Evolutionary conservation across 2,888 invertebrate genomes (phyloP).

Genomic region (Ceriagrion tenellum): DNA sequence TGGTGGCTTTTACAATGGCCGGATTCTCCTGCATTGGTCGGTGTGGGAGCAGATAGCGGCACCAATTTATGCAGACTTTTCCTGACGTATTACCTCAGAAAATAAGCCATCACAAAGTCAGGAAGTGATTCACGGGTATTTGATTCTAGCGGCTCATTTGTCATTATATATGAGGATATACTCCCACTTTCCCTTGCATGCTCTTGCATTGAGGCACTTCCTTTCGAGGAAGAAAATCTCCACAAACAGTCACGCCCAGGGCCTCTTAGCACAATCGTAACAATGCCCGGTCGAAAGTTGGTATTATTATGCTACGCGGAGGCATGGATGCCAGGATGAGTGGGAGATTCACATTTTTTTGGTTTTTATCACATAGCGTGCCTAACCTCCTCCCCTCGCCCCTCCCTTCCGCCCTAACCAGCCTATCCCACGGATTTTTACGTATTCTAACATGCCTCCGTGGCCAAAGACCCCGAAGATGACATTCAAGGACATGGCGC

Average conservation of each 20-base stretch:
- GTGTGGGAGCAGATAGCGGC: not conserved
- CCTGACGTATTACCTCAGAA: not conserved
- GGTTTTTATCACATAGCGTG: not conserved
- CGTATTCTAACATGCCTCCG: constrained; percentile 18
- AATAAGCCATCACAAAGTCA: not conserved
- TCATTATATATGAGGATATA: not conserved
- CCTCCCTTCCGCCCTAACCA: not conserved
- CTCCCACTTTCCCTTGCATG: not conserved
- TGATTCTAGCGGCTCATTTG: not conserved
- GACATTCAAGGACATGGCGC: constrained; percentile 55
- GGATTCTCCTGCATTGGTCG: not conserved
- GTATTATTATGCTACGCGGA: not conserved
- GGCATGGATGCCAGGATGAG: not conserved
- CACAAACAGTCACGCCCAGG: not conserved
- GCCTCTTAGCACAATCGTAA: not conserved
- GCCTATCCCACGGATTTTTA: constrained; percentile 36
- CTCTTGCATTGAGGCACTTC: not conserved
- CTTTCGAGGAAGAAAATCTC: not conserved
- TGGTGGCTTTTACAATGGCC: no score
- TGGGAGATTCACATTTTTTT: not conserved
- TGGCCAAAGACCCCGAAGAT: constrained; percentile 51
- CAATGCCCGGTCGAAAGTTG: not conserved
- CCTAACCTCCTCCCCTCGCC: not conserved
- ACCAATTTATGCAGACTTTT: not conserved
- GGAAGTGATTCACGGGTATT: not conserved